phyloP scores from a whole-genome alignment of 2,113 vertebrate genomes.

The Larimichthys crocea region DNA sequence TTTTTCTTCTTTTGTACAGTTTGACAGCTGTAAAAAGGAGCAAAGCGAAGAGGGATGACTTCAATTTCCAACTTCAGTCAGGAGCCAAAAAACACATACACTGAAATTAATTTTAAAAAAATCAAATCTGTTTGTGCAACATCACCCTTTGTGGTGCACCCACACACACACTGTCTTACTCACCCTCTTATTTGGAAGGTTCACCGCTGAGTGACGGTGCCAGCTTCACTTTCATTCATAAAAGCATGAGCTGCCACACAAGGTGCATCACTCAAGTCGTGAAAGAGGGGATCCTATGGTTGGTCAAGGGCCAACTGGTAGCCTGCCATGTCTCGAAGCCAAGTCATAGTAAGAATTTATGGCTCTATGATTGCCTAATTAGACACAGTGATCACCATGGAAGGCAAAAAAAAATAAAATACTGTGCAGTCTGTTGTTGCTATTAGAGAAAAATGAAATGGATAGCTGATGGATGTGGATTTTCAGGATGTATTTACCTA shows the following conservation, averaged over 20 bases:
- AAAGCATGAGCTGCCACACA: background rate
- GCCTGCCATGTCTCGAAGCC: background rate
- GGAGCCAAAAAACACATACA: background rate
- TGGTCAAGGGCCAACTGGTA: background rate
- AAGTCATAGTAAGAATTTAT: background rate
- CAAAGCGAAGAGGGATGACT: background rate
- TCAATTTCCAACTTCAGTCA: background rate
- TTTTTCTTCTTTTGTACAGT: too few species aligned
- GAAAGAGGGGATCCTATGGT: background rate
- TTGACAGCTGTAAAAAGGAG: too few species aligned
- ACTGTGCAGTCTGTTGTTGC: background rate
- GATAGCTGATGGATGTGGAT: slow-evolving; percentile 8
- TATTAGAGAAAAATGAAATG: background rate
- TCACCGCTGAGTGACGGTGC: background rate
- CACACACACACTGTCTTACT: background rate
- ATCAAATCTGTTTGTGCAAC: background rate
- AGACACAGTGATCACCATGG: slow-evolving; percentile 2
- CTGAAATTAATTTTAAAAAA: background rate
- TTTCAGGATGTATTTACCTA: slow-evolving; percentile 1
- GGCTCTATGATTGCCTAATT: background rate
- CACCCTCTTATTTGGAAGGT: background rate
- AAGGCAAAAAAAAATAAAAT: background rate
- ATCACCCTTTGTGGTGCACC: background rate
- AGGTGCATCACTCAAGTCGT: background rate
- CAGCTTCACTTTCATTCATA: background rate